phyloP scores from a whole-genome alignment of 35 echinoderm and acorn worm species.

The Hemicentrotus pulcherrimus region DNA sequence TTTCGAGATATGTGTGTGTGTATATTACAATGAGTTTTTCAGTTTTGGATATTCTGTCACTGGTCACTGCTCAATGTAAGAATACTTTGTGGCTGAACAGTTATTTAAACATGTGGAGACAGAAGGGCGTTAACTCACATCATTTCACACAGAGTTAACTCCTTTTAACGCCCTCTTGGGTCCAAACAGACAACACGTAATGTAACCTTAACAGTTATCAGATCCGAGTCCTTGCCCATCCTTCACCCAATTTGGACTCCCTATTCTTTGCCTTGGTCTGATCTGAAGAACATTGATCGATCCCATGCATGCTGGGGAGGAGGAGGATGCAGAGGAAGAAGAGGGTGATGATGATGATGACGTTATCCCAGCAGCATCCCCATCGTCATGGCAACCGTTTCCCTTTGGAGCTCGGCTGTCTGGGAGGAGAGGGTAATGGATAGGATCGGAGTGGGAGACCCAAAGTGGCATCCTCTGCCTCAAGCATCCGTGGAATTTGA shows the following conservation, averaged over 20 bases:
- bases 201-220: too few species aligned
- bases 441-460: background rate
- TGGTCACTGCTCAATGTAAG: too few species aligned
- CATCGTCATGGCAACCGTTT: background rate
- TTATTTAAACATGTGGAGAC: too few species aligned
- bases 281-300: background rate
- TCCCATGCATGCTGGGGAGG: background rate
- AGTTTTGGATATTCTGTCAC: too few species aligned
- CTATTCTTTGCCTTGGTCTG: background rate
- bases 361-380: constrained; percentile 7
- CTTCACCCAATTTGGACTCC: background rate
- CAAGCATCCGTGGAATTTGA: background rate
- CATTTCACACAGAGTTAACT: too few species aligned
- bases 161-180: too few species aligned
- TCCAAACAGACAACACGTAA: too few species aligned
- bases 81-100: too few species aligned
- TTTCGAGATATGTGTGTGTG: too few species aligned
- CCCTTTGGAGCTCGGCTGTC: background rate
- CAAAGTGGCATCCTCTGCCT: background rate
- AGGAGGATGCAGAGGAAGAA: background rate
- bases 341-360: background rate
- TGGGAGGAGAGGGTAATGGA: background rate
- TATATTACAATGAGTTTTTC: too few species aligned
- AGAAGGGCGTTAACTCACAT: too few species aligned
- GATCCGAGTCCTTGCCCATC: background rate